These are phyloP conservation scores for Anoplophora glabripennis DNA, from an alignment of 1,140 invertebrate genomes.

Conservation along the genomic window DNA sequence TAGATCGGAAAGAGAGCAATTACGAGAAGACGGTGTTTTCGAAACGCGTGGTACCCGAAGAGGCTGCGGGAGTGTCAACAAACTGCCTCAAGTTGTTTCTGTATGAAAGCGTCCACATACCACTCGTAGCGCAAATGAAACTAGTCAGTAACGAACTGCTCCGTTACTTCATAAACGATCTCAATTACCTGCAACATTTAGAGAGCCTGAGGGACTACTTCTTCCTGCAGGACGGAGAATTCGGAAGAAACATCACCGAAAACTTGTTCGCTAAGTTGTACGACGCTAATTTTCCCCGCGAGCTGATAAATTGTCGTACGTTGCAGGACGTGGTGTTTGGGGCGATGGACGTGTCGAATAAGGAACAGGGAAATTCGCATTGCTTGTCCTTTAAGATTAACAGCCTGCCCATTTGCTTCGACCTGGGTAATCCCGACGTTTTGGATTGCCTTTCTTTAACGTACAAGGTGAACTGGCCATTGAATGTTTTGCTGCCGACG, in stretches of 20 bases:
- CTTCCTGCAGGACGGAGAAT: conserved; percentile 74
- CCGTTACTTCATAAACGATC: conserved; percentile 64
- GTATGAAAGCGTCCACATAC: conserved; percentile 64
- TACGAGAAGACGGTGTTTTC: conserved; percentile 17
- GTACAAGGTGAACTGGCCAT: conserved; percentile 69
- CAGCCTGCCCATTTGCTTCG: conserved; percentile 56
- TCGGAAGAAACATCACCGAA: conserved; percentile 64
- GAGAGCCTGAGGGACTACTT: conserved; percentile 69
- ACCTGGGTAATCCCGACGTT: conserved; percentile 61
- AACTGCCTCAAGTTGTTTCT: conserved; percentile 49
- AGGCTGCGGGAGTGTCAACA: conserved; percentile 26
- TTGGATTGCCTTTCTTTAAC: conserved; percentile 64
- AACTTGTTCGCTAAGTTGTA: conserved; percentile 65
- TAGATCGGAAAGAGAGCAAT: conserved; percentile 27
- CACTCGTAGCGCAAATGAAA: conserved; percentile 63
- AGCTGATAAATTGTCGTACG: conserved; percentile 65
- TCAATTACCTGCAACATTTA: conserved; percentile 66
- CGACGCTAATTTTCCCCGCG: conserved; percentile 58
- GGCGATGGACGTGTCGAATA: conserved; percentile 50
- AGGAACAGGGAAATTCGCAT: conserved; percentile 55
- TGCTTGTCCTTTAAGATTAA: conserved; percentile 59
- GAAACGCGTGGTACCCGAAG: conserved; percentile 25
- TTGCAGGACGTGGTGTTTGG: conserved; percentile 65
- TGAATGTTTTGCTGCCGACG: conserved; percentile 71
- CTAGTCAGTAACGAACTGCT: conserved; percentile 69